Percentiles rank a stretch among this genome's conserved stretches.
These are phyloP conservation scores for Xanthorhoe spadicearia DNA, from an alignment of 2,888 invertebrate species.

Conservation along the genomic window DNA sequence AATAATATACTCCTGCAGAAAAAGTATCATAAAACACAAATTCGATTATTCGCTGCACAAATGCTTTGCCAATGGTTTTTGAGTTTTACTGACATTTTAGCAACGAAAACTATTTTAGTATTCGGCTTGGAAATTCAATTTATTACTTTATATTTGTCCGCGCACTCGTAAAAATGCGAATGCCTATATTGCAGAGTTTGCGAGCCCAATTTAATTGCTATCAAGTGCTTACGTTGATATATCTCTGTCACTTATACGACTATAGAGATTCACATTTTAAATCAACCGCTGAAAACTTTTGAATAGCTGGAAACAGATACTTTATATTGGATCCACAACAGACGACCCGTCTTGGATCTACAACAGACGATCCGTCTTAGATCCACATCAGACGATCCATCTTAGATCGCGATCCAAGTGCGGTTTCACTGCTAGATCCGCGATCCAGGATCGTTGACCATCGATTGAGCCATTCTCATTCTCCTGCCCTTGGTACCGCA, in stretches of 20 bases:
- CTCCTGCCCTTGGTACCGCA: too few species aligned
- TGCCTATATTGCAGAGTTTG: slow-evolving; percentile 31
- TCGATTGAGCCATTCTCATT: too few species aligned
- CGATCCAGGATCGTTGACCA: too few species aligned
- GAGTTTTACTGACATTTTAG: slow-evolving; percentile 5
- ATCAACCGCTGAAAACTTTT: too few species aligned
- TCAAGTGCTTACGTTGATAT: slow-evolving; percentile 30
- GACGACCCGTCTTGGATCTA: too few species aligned
- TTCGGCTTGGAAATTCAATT: slow-evolving; percentile 34
- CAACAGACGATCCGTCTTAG: too few species aligned
- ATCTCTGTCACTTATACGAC: slow-evolving; percentile 6
- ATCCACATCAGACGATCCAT: too few species aligned
- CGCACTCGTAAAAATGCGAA: slow-evolving; percentile 36
- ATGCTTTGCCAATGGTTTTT: background rate
- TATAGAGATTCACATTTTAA: too few species aligned
- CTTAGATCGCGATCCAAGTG: too few species aligned
- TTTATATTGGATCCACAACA: too few species aligned
- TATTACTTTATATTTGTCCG: slow-evolving; percentile 37
- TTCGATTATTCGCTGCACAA: background rate
- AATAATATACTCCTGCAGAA: background rate
- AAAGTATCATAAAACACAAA: background rate
- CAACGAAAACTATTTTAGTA: slow-evolving; percentile 27
- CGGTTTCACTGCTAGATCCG: too few species aligned
- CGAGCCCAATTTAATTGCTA: slow-evolving; percentile 39
- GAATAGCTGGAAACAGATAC: too few species aligned